Conservation (phyloP, 2,113 vertebrate species). For the Albula glossodonta region DNA sequence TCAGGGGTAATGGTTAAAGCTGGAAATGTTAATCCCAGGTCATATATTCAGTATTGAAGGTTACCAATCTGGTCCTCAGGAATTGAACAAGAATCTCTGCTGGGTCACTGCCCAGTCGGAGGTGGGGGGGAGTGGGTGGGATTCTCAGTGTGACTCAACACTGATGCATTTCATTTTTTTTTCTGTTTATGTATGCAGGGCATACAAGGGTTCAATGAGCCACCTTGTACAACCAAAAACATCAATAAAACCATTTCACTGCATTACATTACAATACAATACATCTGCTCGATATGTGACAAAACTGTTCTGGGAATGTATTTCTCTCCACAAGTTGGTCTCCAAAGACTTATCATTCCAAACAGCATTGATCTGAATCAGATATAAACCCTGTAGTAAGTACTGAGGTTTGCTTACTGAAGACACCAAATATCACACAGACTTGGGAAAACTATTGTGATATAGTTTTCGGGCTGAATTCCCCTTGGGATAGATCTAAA, state of each 20-base stretch:
- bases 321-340: constrained; percentile 4
- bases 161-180: background rate
- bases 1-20: background rate
- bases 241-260: background rate
- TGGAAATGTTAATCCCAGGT: background rate
- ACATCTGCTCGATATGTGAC: background rate
- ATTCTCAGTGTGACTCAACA: background rate
- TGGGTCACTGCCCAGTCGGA: background rate
- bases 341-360: background rate
- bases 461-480: constrained; percentile 11
- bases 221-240: background rate
- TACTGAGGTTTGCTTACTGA: constrained; percentile 13
- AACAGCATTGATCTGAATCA: constrained; percentile 1
- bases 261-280: background rate
- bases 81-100: background rate
- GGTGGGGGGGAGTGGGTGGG: background rate
- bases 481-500: constrained; percentile 28
- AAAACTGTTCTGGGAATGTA: background rate
- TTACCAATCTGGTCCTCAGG: background rate
- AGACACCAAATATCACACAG: constrained; percentile 25
- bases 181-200: background rate
- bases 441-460: background rate
- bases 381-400: background rate
- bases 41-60: background rate
- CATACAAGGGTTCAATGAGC: background rate